Evolutionary conservation across 2,888 invertebrate genomes (phyloP), one percentile per base, ranked within the genome.

Genomic region (Spicauda simplicius): DNA sequence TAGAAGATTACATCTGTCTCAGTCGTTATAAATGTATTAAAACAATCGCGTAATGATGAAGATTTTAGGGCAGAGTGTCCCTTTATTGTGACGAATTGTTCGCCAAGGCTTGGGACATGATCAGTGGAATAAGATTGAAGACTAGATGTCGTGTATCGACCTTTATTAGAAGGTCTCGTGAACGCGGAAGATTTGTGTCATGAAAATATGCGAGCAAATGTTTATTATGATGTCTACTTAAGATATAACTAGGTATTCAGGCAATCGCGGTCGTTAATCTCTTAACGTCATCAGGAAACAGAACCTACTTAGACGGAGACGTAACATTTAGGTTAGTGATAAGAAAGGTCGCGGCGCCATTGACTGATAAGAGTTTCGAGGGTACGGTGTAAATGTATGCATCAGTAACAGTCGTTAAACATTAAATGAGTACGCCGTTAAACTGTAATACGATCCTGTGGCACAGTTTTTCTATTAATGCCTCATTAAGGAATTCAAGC

Each of bases 351-450:
- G 68, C 54, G 61, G 48, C 58, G 70, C 53, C 69, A 59, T 69
- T 66, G 68, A 65, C 67, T 70, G 73, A 73, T 73, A 73, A 71
- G 57, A 20, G 25, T 25, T 59, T 68, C 33, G 69, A 70, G 62
- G 57, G 61, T 60, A 50, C 53, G 16, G 57, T 52, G 59, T 66
- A 25, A 16, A 48, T 8, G 4, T 48, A 25, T 25, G 3, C 33
- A 33, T 33, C 10, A 33, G 33, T 33, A 33, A 6, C 10, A 33
- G 33, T 33, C 33, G 33, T 33, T 33, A 33, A 33, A 33, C 7
- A 6, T 33, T 33, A 33, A 33, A 33, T 10, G 33, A 10, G 33
- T 6, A 33, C 10, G 33, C 10, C 33, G 8, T 33, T 33, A 10
- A 33, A 4, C 33, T 33, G 33, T 33, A 33, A 33, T 6, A 4